Base-by-base conservation (phyloP, 2,797 vertebrate species). In the Remorina albescens region DNA sequence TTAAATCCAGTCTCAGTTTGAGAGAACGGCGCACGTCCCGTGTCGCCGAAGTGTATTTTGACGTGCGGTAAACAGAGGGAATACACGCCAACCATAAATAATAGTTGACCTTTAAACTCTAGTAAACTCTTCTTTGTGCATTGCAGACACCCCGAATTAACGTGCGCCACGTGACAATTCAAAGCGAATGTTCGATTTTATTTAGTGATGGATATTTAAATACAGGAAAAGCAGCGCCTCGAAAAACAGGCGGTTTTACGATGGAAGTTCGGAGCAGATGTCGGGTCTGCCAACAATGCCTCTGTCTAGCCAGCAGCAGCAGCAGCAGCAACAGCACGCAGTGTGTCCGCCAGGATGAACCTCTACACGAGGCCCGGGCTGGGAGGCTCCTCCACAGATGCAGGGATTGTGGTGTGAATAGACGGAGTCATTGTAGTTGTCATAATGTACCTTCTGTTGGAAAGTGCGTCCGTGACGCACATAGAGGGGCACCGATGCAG, bases 271-370 rank as follows among this genome's bases (percentile, higher is more conserved):
- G 67, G 71, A 47, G 44, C 54, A 36, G 81, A 67, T 71, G 80
- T 78, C 53, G 30, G 61, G n/a, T 67, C 46, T 73, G 87, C 84
- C 91, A 93, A 92, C 93, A 92, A 93, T 92, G 91, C 91, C 75
- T 59, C 37, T 65, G 67, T 86, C 56, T 56, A 37, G 81, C 77
- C 81, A 74, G 76, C 80, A 82, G 72, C 61, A 77, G 71, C 79
- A 78, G 60, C 53, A 80, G 61, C 49, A 56, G 50, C 42, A 80
- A n/a, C n/a, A n/a, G 76, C 75, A 50, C 57, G 74, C 71, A 78
- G 69, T 32, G 58, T 61, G 55, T 65, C 61, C 66, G 59, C 63
- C 67, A 78, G 56, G 54, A 23, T 47, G 71, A 66, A 58, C 39
- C 66, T 18, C 56, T 47, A 70, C 83, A 71, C 71, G n/a, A 50